These are phyloP conservation scores for Diploptera punctata DNA, from an alignment of 2,888 invertebrate species.

Conservation along the genomic window DNA sequence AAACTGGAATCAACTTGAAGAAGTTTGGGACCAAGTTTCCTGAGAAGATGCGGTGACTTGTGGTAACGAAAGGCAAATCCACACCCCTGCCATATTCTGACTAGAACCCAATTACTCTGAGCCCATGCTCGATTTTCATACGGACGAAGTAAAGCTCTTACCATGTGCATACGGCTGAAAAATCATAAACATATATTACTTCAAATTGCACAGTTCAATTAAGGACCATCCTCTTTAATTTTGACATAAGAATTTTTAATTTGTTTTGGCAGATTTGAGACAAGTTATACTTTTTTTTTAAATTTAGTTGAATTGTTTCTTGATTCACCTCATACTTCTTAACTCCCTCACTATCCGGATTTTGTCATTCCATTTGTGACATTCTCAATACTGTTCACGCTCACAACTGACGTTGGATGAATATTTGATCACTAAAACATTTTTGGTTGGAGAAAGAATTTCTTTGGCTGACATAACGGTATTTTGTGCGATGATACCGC, in stretches of 20 bases:
- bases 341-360: too few relatives aligned
- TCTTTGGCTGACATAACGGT: constrained; percentile 56
- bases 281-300: too few relatives aligned
- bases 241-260: too few relatives aligned
- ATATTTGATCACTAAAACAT: constrained; percentile 52
- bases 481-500: constrained; percentile 49
- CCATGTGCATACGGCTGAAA: constrained; percentile 65
- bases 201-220: too few relatives aligned
- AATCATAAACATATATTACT: not conserved
- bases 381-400: too few relatives aligned
- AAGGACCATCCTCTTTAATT: too few relatives aligned
- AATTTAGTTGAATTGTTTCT: too few relatives aligned
- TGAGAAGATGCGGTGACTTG: constrained; percentile 59
- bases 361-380: too few relatives aligned
- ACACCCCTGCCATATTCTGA: constrained; percentile 83
- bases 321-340: too few relatives aligned
- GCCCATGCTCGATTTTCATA: constrained; percentile 85
- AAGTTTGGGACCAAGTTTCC: constrained; percentile 56
- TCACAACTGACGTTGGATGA: too few relatives aligned
- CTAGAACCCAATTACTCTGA: constrained; percentile 84
- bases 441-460: constrained; percentile 54
- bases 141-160: constrained; percentile 73
- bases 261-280: too few relatives aligned
- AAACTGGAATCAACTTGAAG: constrained; percentile 57
- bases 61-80: constrained; percentile 78